phyloP scores from a whole-genome alignment of 1,140 invertebrate species.

The Theocolax elegans region DNA sequence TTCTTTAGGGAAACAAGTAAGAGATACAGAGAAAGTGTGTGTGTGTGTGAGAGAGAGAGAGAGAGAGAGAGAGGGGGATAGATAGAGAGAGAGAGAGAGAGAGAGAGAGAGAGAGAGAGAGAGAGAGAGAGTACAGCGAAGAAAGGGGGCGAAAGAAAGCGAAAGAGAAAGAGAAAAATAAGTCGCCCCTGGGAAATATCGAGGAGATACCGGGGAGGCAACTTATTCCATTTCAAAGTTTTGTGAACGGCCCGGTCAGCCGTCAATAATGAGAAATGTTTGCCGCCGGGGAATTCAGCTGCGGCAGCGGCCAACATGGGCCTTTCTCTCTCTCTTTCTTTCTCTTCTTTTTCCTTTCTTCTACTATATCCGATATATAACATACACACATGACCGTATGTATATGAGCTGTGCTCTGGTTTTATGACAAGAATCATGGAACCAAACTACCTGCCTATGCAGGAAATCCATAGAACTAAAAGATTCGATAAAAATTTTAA shows the following conservation, averaged over 20 bases:
- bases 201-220: conserved; percentile 39
- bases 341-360: background rate
- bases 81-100: too few relatives aligned
- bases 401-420: too few relatives aligned
- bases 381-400: background rate
- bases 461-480: too few relatives aligned
- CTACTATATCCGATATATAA: background rate
- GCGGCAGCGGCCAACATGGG: background rate
- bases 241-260: conserved; percentile 55
- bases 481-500: too few relatives aligned
- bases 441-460: too few relatives aligned
- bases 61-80: too few relatives aligned
- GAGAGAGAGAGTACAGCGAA: too few relatives aligned
- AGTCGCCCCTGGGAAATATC: conserved; percentile 41
- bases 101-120: too few relatives aligned
- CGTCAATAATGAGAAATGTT: conserved; percentile 61
- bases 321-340: background rate
- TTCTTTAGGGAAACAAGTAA: too few relatives aligned
- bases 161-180: conserved; percentile 14
- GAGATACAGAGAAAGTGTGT: too few relatives aligned
- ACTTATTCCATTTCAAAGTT: conserved; percentile 61
- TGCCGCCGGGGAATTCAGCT: conserved; percentile 50
- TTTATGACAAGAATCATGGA: too few relatives aligned
- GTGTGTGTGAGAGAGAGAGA: too few relatives aligned
- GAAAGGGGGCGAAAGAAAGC: background rate